Evolutionary conservation across 2,888 invertebrate species (phyloP).

Genomic region (Drosophila nr. perissopoda): DNA sequence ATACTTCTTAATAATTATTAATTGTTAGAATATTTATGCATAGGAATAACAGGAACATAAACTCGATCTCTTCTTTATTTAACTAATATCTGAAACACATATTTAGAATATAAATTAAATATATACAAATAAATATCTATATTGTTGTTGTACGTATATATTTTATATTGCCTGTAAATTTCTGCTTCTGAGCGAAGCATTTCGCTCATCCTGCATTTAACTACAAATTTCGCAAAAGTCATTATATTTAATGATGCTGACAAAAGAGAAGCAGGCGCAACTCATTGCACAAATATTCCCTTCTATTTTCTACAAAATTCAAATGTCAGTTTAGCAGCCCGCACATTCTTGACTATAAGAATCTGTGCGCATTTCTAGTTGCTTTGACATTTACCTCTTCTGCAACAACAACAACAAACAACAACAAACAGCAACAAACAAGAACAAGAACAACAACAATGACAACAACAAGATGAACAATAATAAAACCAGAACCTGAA

Average conservation of each 20-base stretch:
- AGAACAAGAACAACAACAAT: neutral
- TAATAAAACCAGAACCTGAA: slow-evolving; percentile 6
- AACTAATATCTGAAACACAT: neutral
- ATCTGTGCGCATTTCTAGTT: slow-evolving; percentile 30
- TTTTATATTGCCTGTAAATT: neutral
- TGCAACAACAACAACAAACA: slow-evolving; percentile 7
- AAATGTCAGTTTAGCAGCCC: slow-evolving; percentile 47
- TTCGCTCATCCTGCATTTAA: neutral
- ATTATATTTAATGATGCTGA: neutral
- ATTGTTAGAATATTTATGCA: no score
- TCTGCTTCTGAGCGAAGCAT: neutral
- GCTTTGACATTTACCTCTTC: slow-evolving; percentile 37
- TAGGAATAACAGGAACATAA: neutral
- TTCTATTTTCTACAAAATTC: neutral
- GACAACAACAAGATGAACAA: neutral
- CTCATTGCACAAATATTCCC: neutral
- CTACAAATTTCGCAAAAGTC: neutral
- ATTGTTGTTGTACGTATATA: neutral
- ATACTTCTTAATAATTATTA: neutral
- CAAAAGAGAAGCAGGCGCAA: neutral
- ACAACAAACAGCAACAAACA: slow-evolving; percentile 9
- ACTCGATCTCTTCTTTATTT: fast-evolving
- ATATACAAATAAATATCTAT: fast-evolving
- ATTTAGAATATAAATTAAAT: neutral
- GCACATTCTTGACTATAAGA: slow-evolving; percentile 45